Conservation (phyloP, 2,888 invertebrate genomes). For the Seira sanloemensis region DNA sequence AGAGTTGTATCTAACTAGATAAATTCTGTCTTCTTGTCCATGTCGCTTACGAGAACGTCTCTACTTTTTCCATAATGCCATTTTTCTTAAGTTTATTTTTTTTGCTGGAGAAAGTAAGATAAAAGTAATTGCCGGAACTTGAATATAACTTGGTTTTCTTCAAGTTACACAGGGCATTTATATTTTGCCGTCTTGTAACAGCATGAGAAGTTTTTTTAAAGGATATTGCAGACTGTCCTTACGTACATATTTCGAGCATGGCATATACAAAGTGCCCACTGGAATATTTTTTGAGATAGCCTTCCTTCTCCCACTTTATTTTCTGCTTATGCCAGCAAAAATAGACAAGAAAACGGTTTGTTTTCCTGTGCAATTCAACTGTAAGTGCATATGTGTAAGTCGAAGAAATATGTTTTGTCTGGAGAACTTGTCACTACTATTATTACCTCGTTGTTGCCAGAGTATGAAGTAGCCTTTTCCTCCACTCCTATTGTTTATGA, state of each 20-base stretch:
- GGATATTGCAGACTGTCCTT: no score
- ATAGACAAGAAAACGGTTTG: not conserved
- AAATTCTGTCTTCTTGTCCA: not conserved
- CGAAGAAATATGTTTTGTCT: conserved; percentile 2
- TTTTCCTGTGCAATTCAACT: not conserved
- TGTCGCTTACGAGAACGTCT: not conserved
- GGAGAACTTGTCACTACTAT: conserved; percentile 26
- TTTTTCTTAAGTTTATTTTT: not conserved
- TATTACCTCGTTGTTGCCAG: conserved; percentile 33
- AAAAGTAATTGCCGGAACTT: conserved; percentile 62
- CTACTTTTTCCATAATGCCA: not conserved
- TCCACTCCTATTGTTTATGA: not conserved
- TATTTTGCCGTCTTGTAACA: not conserved
- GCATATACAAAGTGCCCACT: no score
- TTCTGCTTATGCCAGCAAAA: no score
- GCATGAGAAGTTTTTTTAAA: no score
- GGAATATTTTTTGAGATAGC: no score
- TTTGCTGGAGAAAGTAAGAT: conserved; percentile 35
- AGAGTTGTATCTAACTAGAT: not conserved
- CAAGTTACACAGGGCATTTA: not conserved
- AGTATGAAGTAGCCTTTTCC: not conserved
- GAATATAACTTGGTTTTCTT: conserved; percentile 45
- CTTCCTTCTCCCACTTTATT: no score
- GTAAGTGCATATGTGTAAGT: not conserved
- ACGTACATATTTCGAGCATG: no score